Percentiles rank a stretch among this genome's conserved stretches.
Evolutionary conservation across 2,113 vertebrate species (phyloP).

Genomic region (Trinectes maculatus): DNA sequence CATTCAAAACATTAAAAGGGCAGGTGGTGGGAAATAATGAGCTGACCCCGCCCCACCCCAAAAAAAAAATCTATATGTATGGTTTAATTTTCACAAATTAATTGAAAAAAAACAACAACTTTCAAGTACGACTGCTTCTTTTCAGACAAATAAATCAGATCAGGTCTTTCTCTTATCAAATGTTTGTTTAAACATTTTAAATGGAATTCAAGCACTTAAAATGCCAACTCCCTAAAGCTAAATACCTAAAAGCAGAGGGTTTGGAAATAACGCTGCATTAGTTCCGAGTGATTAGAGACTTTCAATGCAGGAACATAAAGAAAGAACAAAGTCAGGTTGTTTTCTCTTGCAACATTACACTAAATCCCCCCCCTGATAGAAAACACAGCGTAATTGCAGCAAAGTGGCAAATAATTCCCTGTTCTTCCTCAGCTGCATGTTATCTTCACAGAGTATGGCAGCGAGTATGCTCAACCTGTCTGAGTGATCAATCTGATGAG

Average conservation of each 20-base stretch:
- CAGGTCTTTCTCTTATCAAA: too few species aligned
- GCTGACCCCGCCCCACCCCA: too few species aligned
- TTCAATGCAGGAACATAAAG: background rate
- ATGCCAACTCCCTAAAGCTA: background rate
- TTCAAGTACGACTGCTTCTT: too few species aligned
- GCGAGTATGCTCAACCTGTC: constrained; percentile 19
- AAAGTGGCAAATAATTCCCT: constrained; percentile 77
- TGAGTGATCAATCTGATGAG: constrained; percentile 28
- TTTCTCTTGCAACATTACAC: background rate
- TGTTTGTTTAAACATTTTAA: too few species aligned
- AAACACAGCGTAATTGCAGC: constrained; percentile 80
- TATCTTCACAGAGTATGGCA: constrained; percentile 66
- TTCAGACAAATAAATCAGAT: too few species aligned
- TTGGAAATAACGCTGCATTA: background rate
- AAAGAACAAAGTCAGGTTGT: background rate
- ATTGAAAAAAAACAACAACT: too few species aligned
- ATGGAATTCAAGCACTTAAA: too few species aligned
- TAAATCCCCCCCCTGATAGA: constrained; percentile 64
- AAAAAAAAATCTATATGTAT: too few species aligned
- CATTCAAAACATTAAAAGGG: too few species aligned
- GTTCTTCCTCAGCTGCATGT: constrained; percentile 75
- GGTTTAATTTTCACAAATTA: too few species aligned
- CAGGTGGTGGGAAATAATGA: too few species aligned
- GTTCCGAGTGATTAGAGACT: background rate
- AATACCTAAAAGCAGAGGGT: background rate